Evolutionary conservation across 2,888 invertebrate genomes (phyloP).

Genomic region (Sphaeridia pumilis): DNA sequence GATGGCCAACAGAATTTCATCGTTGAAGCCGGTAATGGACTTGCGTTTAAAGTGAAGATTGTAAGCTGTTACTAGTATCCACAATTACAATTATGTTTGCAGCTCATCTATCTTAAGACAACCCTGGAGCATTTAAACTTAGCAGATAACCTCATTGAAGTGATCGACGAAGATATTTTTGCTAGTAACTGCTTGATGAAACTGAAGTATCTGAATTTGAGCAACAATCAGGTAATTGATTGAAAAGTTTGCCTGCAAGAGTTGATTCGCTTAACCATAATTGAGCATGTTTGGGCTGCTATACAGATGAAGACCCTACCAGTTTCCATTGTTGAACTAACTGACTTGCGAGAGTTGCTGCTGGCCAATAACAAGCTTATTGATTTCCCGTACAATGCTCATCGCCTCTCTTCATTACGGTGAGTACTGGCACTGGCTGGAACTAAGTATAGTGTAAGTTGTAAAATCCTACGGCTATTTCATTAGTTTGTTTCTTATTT

Average conservation of each 20-base stretch:
- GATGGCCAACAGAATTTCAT: conserved; percentile 1
- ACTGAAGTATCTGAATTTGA: conserved; percentile 5
- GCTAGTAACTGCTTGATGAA: neutral
- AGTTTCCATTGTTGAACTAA: neutral
- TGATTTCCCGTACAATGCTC: conserved; percentile 9
- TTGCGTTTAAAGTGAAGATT: neutral
- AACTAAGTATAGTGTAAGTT: neutral
- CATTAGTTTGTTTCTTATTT: neutral
- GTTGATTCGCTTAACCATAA: neutral
- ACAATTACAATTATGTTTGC: neutral
- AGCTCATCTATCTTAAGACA: conserved; percentile 5
- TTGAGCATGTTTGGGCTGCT: too few species aligned
- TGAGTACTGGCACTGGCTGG: too few species aligned
- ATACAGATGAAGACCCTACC: neutral
- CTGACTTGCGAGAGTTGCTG: neutral
- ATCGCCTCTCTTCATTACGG: neutral
- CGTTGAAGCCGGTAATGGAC: conserved; percentile 3
- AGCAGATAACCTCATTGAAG: conserved; percentile 9
- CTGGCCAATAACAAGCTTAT: neutral
- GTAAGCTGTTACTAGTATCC: too few species aligned
- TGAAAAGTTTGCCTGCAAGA: neutral
- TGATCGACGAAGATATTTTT: conserved; percentile 7
- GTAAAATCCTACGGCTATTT: neutral
- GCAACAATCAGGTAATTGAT: conserved; percentile 6
- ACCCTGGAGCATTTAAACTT: conserved; percentile 3